Evolutionary conservation across 2,113 vertebrate genomes (phyloP).

Genomic region (Dryoscopus gambensis): DNA sequence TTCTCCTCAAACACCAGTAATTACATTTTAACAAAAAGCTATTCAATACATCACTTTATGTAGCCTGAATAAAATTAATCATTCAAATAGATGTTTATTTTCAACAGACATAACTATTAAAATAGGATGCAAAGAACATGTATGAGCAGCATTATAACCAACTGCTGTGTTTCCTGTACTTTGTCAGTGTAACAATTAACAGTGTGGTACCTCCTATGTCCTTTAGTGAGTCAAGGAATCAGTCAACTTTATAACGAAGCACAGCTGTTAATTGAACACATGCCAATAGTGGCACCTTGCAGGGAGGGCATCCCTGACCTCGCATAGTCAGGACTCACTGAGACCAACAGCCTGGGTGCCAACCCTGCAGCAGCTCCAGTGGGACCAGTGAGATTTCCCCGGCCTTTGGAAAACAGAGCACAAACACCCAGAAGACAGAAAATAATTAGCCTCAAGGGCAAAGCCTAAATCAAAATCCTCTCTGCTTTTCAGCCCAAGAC

Average conservation of each 20-base stretch:
- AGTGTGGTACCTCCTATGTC: neutral
- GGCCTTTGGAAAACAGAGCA: neutral
- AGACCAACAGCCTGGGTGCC: neutral
- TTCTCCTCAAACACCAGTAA: neutral
- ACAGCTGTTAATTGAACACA: neutral
- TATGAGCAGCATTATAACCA: neutral
- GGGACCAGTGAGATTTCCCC: rapidly evolving
- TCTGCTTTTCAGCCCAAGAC: neutral
- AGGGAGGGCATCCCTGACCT: neutral
- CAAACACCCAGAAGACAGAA: neutral
- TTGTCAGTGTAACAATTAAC: neutral
- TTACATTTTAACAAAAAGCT: neutral
- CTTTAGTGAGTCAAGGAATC: neutral
- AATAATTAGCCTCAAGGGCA: neutral
- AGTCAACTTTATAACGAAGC: neutral
- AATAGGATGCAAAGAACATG: neutral
- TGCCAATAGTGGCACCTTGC: neutral
- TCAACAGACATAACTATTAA: neutral
- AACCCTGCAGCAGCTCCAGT: neutral
- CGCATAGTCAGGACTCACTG: rapidly evolving
- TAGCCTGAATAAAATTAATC: neutral
- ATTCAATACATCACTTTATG: neutral
- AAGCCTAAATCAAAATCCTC: neutral
- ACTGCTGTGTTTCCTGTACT: neutral
- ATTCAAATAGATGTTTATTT: neutral